Evolutionary conservation across 2,113 vertebrate genomes (phyloP), one percentile per base, ranked within the genome.

Genomic region (Electrona antarctica): DNA sequence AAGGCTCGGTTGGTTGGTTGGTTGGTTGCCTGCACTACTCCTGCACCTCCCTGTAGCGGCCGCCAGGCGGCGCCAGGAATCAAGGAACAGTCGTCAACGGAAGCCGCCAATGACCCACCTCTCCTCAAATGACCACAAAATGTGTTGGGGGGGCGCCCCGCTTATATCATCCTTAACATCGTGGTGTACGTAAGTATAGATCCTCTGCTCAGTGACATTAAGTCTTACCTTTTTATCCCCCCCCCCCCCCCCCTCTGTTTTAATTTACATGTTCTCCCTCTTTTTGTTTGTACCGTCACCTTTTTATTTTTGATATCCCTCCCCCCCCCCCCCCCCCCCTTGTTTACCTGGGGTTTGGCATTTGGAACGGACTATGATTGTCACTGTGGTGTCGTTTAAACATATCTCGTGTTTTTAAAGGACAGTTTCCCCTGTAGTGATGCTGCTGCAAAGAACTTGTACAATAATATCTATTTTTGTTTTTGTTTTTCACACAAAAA

Each of bases 171-270:
- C 92, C 92, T 94, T 93, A 92, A 21, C 21, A 21, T 21, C 95
- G 73, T 94, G 95, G 90, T 93, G 89, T 95, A 96, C 96, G 97
- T 99, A 98, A 99, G 97, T 99, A 99, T 98, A 88, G 95, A 94
- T 47, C 92, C 93, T n/a, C n/a, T 95, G 95, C 93, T 94, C 93
- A 95, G 93, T 95, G 95, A 93, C 92, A 93, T n/a, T n/a, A 92
- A 21, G 90, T 93, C 92, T 90, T 87, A 69, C 80, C 77, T 85
- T 76, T 14, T 76, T 74, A 60, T 79, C 70, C 57, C 57, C 69
- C 75, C 71, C 33, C 33, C n/a, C 33, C 61, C 57, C 69, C 33
- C 33, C 61, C 57, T 69, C 75, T 73, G 60, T 80, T 79, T 91
- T 92, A 86, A 85, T 92, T 92, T 93, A 89, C 88, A 88, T 92